These are phyloP conservation scores for Dexiosoma caninum DNA, from an alignment of 2,888 invertebrate genomes.

Conservation along the genomic window DNA sequence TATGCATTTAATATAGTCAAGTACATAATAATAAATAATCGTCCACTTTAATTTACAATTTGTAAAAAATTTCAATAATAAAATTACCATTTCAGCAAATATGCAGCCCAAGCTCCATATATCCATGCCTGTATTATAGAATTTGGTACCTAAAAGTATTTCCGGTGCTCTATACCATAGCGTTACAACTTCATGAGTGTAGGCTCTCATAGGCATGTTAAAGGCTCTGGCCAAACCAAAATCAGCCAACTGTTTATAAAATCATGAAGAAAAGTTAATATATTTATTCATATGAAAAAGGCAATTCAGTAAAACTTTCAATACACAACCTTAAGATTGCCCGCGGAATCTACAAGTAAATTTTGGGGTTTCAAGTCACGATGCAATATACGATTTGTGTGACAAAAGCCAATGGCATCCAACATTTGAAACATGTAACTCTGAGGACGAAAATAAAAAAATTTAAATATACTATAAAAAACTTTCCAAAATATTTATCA, in stretches of 20 bases:
- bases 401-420: conserved; percentile 93
- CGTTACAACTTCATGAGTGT: conserved; percentile 97
- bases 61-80: too few species aligned
- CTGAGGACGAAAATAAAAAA: conserved; percentile 72
- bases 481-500: not conserved
- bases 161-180: conserved; percentile 99
- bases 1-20: too few species aligned
- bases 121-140: conserved; percentile 95
- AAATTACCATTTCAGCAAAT: conserved; percentile 93
- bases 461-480: not conserved
- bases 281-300: too few species aligned
- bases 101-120: conserved; percentile 98
- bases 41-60: too few species aligned
- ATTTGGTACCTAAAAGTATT: conserved; percentile 92
- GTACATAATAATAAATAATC: too few species aligned
- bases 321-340: conserved; percentile 85
- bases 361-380: conserved; percentile 98
- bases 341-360: conserved; percentile 90
- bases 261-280: not conserved
- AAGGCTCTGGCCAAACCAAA: conserved; percentile 97
- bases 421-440: conserved; percentile 92
- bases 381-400: conserved; percentile 92
- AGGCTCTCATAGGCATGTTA: conserved; percentile 93
- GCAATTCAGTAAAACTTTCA: not conserved
- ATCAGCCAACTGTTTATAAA: conserved; percentile 84